Conservation (phyloP, 1,140 invertebrate genomes). For the Anoplophora glabripennis region DNA sequence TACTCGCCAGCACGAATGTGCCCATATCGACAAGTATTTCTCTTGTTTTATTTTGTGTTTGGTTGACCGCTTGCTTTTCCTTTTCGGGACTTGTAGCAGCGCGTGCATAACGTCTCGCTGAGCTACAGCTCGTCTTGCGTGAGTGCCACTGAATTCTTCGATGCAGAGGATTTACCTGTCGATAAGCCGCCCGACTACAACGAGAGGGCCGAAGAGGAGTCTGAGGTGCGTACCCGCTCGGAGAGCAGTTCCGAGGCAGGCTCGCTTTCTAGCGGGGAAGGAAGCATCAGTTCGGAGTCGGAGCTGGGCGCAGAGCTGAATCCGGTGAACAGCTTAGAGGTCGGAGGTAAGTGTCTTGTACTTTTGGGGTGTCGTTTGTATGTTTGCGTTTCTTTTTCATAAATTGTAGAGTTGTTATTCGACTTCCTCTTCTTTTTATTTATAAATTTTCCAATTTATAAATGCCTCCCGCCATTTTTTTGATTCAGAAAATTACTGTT, state of each 20-base stretch:
- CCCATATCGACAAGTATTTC: too few species aligned
- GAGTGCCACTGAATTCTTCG: constrained; percentile 82
- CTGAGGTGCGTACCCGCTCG: constrained; percentile 46
- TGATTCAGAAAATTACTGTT: too few species aligned
- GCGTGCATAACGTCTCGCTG: constrained; percentile 60
- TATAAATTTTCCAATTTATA: too few species aligned
- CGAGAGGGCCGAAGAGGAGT: constrained; percentile 21
- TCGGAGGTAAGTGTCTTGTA: constrained; percentile 36
- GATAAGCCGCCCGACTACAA: constrained; percentile 28
- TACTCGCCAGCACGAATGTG: too few species aligned
- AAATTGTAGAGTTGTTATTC: too few species aligned
- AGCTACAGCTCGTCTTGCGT: constrained; percentile 74
- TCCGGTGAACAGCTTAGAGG: constrained; percentile 43
- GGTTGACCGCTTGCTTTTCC: too few species aligned
- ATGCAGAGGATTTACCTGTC: constrained; percentile 64
- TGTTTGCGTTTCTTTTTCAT: too few species aligned
- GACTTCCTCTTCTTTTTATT: too few species aligned
- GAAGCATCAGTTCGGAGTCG: constrained; percentile 68
- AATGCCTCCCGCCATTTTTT: too few species aligned
- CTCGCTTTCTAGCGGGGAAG: constrained; percentile 61
- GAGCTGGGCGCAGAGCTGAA: constrained; percentile 57
- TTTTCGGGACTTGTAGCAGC: constrained; percentile 39
- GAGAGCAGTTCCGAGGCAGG: constrained; percentile 66
- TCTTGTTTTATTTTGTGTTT: too few species aligned
- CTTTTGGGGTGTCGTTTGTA: constrained; percentile 11